Conservation (phyloP, 2,797 vertebrate genomes). For the Setipinna tenuifilis region DNA sequence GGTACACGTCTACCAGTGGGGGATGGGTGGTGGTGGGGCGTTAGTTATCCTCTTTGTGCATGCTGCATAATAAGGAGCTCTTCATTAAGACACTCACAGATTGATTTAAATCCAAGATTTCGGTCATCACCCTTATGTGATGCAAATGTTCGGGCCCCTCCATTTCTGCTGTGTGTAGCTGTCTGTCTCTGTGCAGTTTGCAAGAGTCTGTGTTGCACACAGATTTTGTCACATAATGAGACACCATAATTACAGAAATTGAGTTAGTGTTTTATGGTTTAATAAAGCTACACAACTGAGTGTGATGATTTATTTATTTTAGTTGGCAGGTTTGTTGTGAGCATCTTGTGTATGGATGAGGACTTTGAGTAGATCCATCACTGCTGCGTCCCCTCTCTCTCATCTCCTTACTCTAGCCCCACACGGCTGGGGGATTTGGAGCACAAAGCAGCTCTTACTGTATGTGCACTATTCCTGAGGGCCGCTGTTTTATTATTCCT, state of each 20-base stretch:
- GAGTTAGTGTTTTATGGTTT: not conserved
- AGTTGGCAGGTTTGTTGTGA: not conserved
- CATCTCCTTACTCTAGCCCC: not conserved
- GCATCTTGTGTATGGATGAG: not conserved
- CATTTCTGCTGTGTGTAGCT: not conserved
- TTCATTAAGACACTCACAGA: not conserved
- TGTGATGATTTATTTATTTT: not conserved
- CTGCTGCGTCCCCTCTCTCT: not conserved
- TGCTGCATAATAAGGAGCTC: not conserved
- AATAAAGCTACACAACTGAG: not conserved
- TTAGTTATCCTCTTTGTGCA: no score
- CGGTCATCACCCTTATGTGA: not conserved
- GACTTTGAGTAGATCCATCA: not conserved
- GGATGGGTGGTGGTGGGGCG: no score
- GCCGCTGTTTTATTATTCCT: not conserved
- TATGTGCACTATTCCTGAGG: not conserved
- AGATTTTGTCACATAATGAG: not conserved
- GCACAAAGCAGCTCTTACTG: not conserved
- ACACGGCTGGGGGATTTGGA: not conserved
- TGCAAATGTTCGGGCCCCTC: not conserved
- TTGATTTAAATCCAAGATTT: not conserved
- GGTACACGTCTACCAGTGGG: no score
- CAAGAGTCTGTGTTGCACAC: not conserved
- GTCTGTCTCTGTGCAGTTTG: not conserved
- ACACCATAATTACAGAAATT: not conserved